Base-by-base conservation (phyloP, 2,797 vertebrate genomes). In the Dryobates pubescens region DNA sequence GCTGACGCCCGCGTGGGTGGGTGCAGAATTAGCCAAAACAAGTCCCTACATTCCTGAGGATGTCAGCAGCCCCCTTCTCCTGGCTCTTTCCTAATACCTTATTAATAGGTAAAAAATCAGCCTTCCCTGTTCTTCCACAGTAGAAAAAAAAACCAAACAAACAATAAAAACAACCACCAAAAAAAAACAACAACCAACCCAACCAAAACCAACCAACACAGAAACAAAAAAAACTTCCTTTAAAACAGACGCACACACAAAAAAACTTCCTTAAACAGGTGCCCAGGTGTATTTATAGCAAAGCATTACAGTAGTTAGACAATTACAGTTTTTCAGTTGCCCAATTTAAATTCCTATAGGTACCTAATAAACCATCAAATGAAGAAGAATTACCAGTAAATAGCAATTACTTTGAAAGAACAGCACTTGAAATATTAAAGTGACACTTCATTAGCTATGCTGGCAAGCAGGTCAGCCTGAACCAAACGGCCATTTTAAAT, bases 291-390 rank as follows among this genome's bases (percentile, higher is more conserved):
- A 94, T 92, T 95, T 96, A 96, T 93, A 95, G 78, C 51, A 69
- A 95, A 95, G 77, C 69, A 89, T 69, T 89, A 92, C 9, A 5
- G 86, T 94, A 91, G 92, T 95, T 95, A 88, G 84, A 94, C 94
- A 94, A 96, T 96, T 95, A 94, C 51, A 93, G 75, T 91, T 95
- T 91, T 96, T 96, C 93, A 92, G 88, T 96, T 95, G 90, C 64
- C 83, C 92, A 96, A 95, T 87, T 87, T 83, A 85, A 68, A 93
- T 92, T 88, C 93, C 86, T 95, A 90, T 75, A 93, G 61, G 88
- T 90, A 64, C 84, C 76, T 94, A 96, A 93, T 93, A 93, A 84
- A 90, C 88, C 76, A 83, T 84, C 82, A 86, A 94, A 95, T 77
- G 92, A 96, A 94, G 89, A 95, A 92, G 88, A 95, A 96, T 93